Base-by-base conservation (phyloP, 2,797 vertebrate genomes). In the Gallinago stenura region DNA sequence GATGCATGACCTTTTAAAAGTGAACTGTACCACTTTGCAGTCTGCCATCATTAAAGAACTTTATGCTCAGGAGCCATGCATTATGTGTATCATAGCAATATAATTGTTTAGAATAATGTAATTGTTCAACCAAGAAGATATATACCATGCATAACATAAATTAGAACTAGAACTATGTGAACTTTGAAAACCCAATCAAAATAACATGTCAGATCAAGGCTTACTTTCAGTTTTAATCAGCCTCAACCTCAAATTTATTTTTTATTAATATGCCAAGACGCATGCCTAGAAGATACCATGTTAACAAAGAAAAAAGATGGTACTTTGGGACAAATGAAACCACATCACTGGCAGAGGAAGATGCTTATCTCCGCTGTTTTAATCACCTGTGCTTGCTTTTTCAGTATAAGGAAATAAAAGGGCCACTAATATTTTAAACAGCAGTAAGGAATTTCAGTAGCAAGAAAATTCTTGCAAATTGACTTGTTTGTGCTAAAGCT, bases 1-100 rank as follows among this genome's bases (percentile, higher is more conserved):
- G 94, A 97, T 94, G 93, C 84, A 91, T 98, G 98, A 98, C 97
- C 97, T 97, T 98, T 98, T 94, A 65, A 87, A 93, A 97, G 92
- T 94, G 95, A 97, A 95, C 82, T 86, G 95, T 70, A 87, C 95
- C 92, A 66, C 86, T 57, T 87, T 94, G 90, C 28, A 53, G 94
- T 64, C 86, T 96, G 93, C 94, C 85, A 88, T 95, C 89, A 69
- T 72, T 93, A 97, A 97, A 94, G 89, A 94, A 91, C 91, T 95
- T 96, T 94, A 95, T 95, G 89, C 90, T 96, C 90, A 88, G 83
- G 87, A 97, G 96, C 84, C 86, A 82, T 68, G 43, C 75, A 70
- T 92, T 97, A 93, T 95, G 81, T 94, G 97, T 95, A 91, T 91
- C 94, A 85, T 89, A 95, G 95, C 95, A 93, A 76, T 96, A 82